phyloP scores from a whole-genome alignment of 1,140 invertebrate species.

The Cotesia typhae region DNA sequence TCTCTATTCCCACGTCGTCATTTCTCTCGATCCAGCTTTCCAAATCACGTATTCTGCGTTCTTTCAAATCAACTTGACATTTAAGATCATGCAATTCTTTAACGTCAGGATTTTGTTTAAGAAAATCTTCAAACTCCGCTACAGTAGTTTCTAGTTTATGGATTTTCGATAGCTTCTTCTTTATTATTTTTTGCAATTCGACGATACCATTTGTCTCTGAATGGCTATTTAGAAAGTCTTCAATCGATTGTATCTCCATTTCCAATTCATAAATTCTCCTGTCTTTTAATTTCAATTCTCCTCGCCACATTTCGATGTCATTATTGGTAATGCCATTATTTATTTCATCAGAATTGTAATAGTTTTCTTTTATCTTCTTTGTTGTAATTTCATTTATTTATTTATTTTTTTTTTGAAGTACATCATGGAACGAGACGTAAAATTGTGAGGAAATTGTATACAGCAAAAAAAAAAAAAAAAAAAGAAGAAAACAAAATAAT shows the following conservation, averaged over 20 bases:
- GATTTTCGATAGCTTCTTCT: conserved; percentile 72
- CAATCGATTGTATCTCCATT: conserved; percentile 66
- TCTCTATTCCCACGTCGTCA: conserved; percentile 50
- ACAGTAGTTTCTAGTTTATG: conserved; percentile 77
- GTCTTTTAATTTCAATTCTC: conserved; percentile 65
- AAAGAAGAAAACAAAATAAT: neutral
- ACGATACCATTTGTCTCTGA: conserved; percentile 68
- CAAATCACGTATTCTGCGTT: conserved; percentile 49
- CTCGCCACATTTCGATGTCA: conserved; percentile 61
- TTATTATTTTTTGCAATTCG: conserved; percentile 67
- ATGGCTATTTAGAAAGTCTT: conserved; percentile 66
- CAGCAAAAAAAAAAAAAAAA: neutral
- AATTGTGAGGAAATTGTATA: conserved; percentile 1
- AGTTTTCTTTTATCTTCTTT: neutral
- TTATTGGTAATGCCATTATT: conserved; percentile 48
- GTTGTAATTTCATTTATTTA: neutral
- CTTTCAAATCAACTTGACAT: conserved; percentile 44
- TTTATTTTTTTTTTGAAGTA: neutral
- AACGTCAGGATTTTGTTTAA: conserved; percentile 58
- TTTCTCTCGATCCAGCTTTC: conserved; percentile 56
- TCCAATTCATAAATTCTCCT: conserved; percentile 69
- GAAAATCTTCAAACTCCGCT: conserved; percentile 41
- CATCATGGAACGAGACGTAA: neutral
- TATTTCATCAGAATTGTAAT: neutral
- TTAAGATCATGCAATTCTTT: conserved; percentile 54